Conservation (phyloP, 2,797 vertebrate species). For the Pseudotriccus pelzelni region DNA sequence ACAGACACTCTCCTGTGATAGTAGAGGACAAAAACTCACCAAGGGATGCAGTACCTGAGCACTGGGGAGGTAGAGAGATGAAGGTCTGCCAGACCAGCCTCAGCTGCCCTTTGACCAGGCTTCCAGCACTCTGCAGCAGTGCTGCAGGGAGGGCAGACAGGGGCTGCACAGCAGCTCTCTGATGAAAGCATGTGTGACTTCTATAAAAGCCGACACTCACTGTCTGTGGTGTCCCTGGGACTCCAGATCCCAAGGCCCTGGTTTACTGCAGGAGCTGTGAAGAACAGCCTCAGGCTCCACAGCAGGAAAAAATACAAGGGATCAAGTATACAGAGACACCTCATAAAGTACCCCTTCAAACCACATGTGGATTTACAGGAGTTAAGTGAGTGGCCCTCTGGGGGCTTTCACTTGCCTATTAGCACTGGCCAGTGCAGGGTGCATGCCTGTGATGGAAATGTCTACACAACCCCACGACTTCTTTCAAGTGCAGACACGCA, state of each 20-base stretch:
- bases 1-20: neutral
- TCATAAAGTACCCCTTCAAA: conserved; percentile 60
- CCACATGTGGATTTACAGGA: conserved; percentile 51
- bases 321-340: conserved; percentile 53
- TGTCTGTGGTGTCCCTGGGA: neutral
- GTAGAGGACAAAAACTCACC: neutral
- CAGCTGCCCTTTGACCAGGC: neutral
- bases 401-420: conserved; percentile 42
- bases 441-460: neutral
- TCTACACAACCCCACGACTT: neutral
- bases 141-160: neutral
- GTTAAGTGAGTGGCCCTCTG: conserved; percentile 31
- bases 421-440: neutral
- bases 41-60: neutral
- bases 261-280: conserved; percentile 48
- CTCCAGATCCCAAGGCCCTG: neutral
- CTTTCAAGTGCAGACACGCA: neutral
- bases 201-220: neutral
- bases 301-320: conserved; percentile 42
- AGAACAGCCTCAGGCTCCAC: conserved; percentile 35
- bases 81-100: neutral
- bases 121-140: neutral
- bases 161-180: neutral
- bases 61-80: neutral
- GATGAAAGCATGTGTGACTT: neutral